Percentiles rank a stretch among this genome's conserved stretches.
These are phyloP conservation scores for Furcifer pardalis DNA, from an alignment of 2,797 vertebrate genomes.

Conservation along the genomic window DNA sequence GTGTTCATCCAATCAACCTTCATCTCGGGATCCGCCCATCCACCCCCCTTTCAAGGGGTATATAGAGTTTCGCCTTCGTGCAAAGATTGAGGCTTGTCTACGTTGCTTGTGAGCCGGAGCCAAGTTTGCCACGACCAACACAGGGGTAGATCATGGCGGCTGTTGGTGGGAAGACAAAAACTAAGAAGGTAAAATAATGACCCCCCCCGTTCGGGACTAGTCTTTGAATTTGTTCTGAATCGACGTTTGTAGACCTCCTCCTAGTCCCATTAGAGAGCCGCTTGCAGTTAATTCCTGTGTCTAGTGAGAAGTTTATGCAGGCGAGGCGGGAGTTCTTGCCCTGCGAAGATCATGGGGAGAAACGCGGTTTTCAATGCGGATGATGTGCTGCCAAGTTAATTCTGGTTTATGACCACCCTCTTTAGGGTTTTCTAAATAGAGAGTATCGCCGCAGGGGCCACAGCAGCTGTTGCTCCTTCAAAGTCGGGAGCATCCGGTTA, in stretches of 20 bases:
- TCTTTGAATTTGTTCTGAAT: background rate
- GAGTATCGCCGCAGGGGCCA: too few species aligned
- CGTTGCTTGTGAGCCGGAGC: too few species aligned
- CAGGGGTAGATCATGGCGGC: slow-evolving; percentile 40
- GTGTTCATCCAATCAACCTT: background rate
- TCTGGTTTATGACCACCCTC: too few species aligned
- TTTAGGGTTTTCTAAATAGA: too few species aligned
- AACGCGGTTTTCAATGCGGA: too few species aligned
- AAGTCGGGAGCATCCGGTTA: too few species aligned
- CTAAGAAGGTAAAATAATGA: slow-evolving; percentile 59
- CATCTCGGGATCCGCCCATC: background rate
- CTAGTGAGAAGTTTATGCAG: too few species aligned
- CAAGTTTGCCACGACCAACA: accelerated
- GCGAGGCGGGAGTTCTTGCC: background rate
- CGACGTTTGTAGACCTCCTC: background rate
- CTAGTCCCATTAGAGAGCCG: background rate
- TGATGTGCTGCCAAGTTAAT: too few species aligned
- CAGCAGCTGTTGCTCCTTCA: too few species aligned
- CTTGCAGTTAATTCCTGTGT: background rate
- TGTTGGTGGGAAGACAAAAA: slow-evolving; percentile 2
- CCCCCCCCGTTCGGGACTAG: background rate
- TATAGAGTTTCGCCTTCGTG: too few species aligned
- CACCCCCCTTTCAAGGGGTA: slow-evolving; percentile 2
- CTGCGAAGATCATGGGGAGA: background rate
- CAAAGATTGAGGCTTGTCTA: too few species aligned